Percentiles rank a stretch among this genome's conserved stretches.
phyloP scores from a whole-genome alignment of 1,140 invertebrate genomes.

The Microplitis mediator region DNA sequence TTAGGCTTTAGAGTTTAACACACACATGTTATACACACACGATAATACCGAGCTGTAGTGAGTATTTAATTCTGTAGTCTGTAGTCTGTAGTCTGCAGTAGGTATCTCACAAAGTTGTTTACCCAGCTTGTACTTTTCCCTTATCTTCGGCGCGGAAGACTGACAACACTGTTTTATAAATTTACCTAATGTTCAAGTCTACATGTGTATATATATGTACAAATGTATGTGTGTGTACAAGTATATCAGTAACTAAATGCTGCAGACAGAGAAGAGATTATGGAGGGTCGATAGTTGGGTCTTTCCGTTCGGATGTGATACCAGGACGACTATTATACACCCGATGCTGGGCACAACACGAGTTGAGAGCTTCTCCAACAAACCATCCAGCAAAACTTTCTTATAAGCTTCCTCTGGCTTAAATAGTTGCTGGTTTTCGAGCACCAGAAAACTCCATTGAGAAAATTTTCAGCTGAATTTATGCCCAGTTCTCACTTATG shows the following conservation, averaged over 20 bases:
- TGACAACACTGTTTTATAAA: not conserved
- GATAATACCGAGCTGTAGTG: not conserved
- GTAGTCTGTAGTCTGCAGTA: not conserved
- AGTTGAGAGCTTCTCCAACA: not conserved
- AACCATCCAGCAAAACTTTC: not conserved
- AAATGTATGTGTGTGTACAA: too few species aligned
- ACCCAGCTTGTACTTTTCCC: conserved; percentile 9
- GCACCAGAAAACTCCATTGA: not conserved
- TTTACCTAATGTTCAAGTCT: not conserved
- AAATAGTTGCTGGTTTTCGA: not conserved
- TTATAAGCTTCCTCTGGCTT: not conserved
- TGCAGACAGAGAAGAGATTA: too few species aligned
- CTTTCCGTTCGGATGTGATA: too few species aligned
- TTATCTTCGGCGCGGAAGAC: not conserved
- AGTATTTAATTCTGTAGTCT: too few species aligned
- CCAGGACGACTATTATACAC: too few species aligned
- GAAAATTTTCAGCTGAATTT: not conserved
- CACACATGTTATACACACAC: not conserved
- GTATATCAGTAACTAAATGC: too few species aligned
- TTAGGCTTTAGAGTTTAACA: conserved; percentile 7
- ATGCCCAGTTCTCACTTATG: not conserved
- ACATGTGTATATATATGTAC: too few species aligned
- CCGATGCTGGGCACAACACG: not conserved
- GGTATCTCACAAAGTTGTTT: conserved; percentile 14
- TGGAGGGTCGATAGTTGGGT: too few species aligned